phyloP scores from a whole-genome alignment of 2,797 vertebrate genomes.

The Schizopygopsis malacanthus region DNA sequence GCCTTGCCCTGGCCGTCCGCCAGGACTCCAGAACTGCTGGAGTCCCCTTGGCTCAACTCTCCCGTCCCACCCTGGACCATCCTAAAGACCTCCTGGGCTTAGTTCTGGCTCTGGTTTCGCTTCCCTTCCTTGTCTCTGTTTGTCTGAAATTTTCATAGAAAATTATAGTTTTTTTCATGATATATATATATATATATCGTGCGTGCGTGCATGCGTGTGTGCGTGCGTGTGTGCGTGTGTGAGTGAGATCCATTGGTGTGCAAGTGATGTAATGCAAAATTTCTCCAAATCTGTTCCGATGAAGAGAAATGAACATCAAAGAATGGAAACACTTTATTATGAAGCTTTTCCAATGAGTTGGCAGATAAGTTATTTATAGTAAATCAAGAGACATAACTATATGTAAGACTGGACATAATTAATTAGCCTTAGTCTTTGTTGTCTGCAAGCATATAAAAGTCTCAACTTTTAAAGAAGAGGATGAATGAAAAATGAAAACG shows the following conservation, averaged over 20 bases:
- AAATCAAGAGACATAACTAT: slow-evolving; percentile 1
- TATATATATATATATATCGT: no score
- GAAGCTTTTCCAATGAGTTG: neutral
- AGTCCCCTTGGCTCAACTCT: no score
- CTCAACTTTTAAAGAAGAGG: slow-evolving; percentile 17
- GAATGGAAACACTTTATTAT: neutral
- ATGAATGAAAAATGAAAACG: slow-evolving; percentile 12
- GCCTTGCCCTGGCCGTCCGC: no score
- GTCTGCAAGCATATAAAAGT: slow-evolving; percentile 13
- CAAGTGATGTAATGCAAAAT: neutral
- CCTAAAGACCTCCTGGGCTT: no score
- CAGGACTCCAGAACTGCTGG: no score
- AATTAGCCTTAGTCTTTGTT: neutral
- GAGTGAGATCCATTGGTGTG: neutral
- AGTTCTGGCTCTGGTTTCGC: no score
- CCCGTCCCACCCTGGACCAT: no score
- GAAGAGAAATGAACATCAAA: neutral
- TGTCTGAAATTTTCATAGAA: no score
- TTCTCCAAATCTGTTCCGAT: neutral
- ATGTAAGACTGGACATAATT: neutral
- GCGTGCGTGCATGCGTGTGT: no score
- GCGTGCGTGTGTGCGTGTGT: no score
- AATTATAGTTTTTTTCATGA: no score
- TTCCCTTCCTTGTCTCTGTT: no score
- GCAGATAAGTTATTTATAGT: neutral